Evolutionary conservation across 2,113 vertebrate species (phyloP).

Genomic region (Colaptes auratus): DNA sequence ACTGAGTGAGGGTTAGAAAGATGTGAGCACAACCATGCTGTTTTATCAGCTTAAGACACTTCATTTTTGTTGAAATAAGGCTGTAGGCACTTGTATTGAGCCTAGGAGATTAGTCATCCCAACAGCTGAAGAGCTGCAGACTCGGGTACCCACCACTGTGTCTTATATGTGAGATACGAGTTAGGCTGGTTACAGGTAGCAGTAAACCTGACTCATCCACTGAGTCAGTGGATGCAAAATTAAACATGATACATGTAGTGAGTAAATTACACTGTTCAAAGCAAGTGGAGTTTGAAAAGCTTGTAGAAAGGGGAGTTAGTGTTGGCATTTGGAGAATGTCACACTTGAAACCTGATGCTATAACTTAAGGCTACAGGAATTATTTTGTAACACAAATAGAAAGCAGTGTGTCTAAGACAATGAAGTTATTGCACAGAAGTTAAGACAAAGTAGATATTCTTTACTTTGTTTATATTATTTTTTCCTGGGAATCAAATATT

Average conservation of each 20-base stretch:
- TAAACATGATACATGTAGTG: neutral
- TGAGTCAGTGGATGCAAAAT: neutral
- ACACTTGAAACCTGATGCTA: neutral
- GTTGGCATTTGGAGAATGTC: neutral
- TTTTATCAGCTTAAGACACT: neutral
- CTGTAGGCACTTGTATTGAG: neutral
- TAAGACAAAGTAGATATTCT: conserved; percentile 17
- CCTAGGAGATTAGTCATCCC: neutral
- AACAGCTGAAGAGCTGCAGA: neutral
- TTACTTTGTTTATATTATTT: conserved; percentile 13
- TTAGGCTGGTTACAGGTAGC: neutral
- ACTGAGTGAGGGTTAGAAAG: neutral
- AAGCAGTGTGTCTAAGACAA: neutral
- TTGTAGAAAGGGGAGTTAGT: neutral
- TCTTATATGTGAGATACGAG: neutral
- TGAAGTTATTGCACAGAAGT: neutral
- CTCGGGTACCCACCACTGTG: neutral
- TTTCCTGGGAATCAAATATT: conserved; percentile 31
- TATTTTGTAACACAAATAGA: neutral
- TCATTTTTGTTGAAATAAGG: neutral
- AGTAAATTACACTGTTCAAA: neutral
- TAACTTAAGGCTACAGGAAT: neutral
- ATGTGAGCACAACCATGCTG: neutral
- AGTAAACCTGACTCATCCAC: neutral
- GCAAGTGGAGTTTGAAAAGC: neutral